phyloP scores from a whole-genome alignment of 2,113 vertebrate genomes.

The Onychorhynchus coronatus region DNA sequence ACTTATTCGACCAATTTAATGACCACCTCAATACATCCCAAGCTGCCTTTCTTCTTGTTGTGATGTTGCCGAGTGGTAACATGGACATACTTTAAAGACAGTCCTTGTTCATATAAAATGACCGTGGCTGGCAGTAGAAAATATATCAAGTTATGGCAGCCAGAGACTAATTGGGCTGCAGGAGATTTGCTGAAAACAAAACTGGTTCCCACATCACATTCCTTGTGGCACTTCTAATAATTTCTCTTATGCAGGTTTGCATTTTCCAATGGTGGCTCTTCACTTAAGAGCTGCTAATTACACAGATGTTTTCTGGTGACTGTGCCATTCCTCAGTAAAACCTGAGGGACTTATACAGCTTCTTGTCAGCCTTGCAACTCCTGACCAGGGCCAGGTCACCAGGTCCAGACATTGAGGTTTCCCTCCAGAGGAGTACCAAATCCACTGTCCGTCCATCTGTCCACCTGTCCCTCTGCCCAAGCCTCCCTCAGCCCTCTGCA shows the following conservation, averaged over 20 bases:
- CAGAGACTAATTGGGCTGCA: not conserved
- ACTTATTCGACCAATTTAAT: not conserved
- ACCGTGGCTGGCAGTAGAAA: not conserved
- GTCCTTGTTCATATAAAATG: not conserved
- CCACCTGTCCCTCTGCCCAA: not conserved
- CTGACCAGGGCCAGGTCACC: not conserved
- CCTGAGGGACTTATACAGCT: not conserved
- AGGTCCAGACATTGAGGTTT: not conserved
- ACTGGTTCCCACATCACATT: not conserved
- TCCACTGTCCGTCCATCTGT: not conserved
- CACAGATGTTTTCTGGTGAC: not conserved
- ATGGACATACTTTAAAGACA: not conserved
- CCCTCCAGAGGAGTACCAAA: not conserved
- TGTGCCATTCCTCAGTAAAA: not conserved
- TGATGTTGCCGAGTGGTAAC: not conserved
- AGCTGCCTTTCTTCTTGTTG: not conserved
- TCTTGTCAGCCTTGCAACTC: not conserved
- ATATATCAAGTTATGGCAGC: not conserved
- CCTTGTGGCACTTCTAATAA: not conserved
- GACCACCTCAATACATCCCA: not conserved
- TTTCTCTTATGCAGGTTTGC: not conserved
- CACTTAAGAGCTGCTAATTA: not conserved
- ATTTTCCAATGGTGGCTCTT: not conserved
- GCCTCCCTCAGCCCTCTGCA: not conserved
- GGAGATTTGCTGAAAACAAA: not conserved